Conservation (phyloP, 2,888 invertebrate genomes). For the Baronia brevicornis region DNA sequence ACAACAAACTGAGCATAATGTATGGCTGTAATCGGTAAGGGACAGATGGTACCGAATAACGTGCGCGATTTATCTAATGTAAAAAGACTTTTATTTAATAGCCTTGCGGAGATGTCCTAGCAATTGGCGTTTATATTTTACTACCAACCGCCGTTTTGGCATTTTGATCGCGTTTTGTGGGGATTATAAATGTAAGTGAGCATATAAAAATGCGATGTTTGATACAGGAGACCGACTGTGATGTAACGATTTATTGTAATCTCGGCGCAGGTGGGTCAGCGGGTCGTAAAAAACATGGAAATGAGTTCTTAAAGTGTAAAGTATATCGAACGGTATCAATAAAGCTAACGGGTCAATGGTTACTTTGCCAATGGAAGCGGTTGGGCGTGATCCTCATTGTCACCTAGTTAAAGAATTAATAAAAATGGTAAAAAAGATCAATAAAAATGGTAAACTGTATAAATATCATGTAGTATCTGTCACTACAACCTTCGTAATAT, state of each 20-base stretch:
- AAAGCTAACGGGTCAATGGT: conserved; percentile 41
- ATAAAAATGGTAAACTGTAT: conserved; percentile 45
- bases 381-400: conserved; percentile 52
- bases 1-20: conserved; percentile 75
- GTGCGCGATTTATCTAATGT: conserved; percentile 72
- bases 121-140: conserved; percentile 66
- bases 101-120: conserved; percentile 65
- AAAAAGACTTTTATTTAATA: conserved; percentile 74
- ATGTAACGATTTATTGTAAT: conserved; percentile 51
- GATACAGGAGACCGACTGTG: conserved; percentile 55
- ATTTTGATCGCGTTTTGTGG: conserved; percentile 57
- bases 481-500: conserved; percentile 36
- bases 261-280: conserved; percentile 38
- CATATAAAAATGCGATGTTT: conserved; percentile 64
- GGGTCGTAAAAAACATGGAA: conserved; percentile 28
- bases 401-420: no score
- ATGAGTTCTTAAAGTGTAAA: conserved; percentile 23
- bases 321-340: conserved; percentile 38
- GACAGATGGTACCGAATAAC: conserved; percentile 73
- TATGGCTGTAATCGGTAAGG: conserved; percentile 71
- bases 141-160: conserved; percentile 57
- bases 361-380: conserved; percentile 54
- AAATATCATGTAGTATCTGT: conserved; percentile 43
- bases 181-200: conserved; percentile 59
- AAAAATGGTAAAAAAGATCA: no score